These are phyloP conservation scores for Epinotia brunnichana DNA, from an alignment of 2,888 invertebrate genomes.

Conservation along the genomic window DNA sequence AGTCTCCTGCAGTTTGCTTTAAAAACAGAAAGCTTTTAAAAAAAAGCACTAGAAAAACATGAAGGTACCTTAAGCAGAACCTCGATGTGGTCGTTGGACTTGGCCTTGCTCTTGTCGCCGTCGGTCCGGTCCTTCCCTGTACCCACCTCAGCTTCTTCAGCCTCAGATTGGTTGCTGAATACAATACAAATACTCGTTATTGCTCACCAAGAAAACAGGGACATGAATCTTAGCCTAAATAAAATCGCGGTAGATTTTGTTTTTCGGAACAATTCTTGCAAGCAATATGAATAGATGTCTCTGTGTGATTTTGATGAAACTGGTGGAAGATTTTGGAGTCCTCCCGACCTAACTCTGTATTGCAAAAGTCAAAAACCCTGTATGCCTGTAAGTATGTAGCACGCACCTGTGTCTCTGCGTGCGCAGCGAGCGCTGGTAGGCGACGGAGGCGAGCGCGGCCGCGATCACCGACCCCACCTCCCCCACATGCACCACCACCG, in stretches of 20 bases:
- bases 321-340: no score
- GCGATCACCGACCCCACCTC: slow-evolving; percentile 81
- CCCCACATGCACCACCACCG: slow-evolving; percentile 72
- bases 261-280: no score
- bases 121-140: slow-evolving; percentile 67
- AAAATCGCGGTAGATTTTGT: not conserved
- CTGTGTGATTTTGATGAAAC: no score
- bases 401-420: slow-evolving; percentile 42
- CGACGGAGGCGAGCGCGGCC: slow-evolving; percentile 75
- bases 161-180: slow-evolving; percentile 64
- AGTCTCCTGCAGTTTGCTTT: no score
- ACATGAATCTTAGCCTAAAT: no score
- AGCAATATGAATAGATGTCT: no score
- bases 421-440: slow-evolving; percentile 60
- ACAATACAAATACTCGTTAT: not conserved
- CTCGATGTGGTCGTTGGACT: slow-evolving; percentile 75
- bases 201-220: no score
- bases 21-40: no score
- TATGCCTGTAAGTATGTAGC: not conserved
- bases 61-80: slow-evolving; percentile 78
- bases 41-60: no score
- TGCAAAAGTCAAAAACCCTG: no score
- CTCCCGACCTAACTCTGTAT: no score
- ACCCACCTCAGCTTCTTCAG: slow-evolving; percentile 63
- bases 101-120: slow-evolving; percentile 67